A percentile compares a stretch with the other conserved stretches of the same genome.
These are phyloP conservation scores for Nipponia nippon DNA, from an alignment of 2,113 vertebrate genomes.

Conservation along the genomic window DNA sequence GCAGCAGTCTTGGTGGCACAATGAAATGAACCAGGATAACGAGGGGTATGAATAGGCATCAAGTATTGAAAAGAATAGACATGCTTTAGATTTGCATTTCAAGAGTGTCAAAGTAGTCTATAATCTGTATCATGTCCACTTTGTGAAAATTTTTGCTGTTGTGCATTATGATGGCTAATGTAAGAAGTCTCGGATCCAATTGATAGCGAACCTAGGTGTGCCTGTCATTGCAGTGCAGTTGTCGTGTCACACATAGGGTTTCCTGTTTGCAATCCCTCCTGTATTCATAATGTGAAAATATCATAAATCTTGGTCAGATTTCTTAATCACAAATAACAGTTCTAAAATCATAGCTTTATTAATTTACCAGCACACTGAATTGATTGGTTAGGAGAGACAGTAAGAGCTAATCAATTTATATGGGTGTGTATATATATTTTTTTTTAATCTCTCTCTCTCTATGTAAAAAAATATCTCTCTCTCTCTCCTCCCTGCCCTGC, in stretches of 20 bases:
- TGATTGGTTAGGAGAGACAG: neutral
- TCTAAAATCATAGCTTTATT: neutral
- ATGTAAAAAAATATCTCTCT: rapidly evolving
- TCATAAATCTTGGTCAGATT: neutral
- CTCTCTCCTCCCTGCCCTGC: neutral
- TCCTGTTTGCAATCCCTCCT: neutral
- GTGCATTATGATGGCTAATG: rapidly evolving
- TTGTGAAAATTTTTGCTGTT: neutral
- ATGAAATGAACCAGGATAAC: neutral
- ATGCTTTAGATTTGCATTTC: neutral
- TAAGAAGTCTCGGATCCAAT: neutral
- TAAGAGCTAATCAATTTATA: neutral
- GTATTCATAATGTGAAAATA: neutral
- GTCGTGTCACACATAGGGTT: neutral
- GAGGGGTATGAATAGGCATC: neutral
- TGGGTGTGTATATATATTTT: neutral
- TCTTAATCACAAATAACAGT: neutral
- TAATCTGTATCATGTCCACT: neutral
- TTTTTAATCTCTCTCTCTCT: neutral
- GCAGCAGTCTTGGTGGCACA: neutral
- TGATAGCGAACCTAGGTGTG: rapidly evolving
- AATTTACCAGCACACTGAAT: neutral
- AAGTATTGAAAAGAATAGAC: neutral
- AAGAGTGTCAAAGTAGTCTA: neutral
- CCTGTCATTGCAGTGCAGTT: neutral